These are phyloP conservation scores for Neogobius melanostomus DNA, from an alignment of 2,113 vertebrate genomes.

Conservation along the genomic window DNA sequence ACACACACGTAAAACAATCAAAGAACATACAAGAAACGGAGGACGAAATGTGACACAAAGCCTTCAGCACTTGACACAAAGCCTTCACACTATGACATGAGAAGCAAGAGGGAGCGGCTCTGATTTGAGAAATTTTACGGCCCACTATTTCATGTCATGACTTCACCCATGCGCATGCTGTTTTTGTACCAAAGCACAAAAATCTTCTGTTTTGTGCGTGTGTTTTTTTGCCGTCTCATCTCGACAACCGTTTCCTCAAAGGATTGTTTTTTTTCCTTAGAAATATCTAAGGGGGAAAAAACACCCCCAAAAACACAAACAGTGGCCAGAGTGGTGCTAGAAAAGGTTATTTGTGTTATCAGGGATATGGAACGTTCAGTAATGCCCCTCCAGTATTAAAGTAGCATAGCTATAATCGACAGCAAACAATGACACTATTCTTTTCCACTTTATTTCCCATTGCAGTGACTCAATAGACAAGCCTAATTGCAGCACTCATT, in stretches of 20 bases:
- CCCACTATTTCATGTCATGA: not conserved
- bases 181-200: not conserved
- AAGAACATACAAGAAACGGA: too few relatives aligned
- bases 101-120: not conserved
- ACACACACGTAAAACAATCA: not conserved
- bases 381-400: not conserved
- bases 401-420: not conserved
- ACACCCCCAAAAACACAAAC: not conserved
- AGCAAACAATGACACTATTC: not conserved
- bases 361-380: not conserved
- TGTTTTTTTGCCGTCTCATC: not conserved
- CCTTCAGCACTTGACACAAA: too few relatives aligned
- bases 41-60: too few relatives aligned
- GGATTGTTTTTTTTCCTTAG: not conserved
- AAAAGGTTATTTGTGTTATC: not conserved
- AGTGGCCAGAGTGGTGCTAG: not conserved
- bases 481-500: not conserved
- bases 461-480: not conserved
- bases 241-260: not conserved
- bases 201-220: not conserved
- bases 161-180: not conserved
- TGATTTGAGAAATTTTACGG: not conserved
- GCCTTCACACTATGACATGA: not conserved
- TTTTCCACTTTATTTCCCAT: constrained; percentile 1
- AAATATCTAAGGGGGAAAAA: too few relatives aligned